Evolutionary conservation across 2,888 invertebrate genomes (phyloP), one percentile per base, ranked within the genome.

Genomic region (Drosophila longiperda): DNA sequence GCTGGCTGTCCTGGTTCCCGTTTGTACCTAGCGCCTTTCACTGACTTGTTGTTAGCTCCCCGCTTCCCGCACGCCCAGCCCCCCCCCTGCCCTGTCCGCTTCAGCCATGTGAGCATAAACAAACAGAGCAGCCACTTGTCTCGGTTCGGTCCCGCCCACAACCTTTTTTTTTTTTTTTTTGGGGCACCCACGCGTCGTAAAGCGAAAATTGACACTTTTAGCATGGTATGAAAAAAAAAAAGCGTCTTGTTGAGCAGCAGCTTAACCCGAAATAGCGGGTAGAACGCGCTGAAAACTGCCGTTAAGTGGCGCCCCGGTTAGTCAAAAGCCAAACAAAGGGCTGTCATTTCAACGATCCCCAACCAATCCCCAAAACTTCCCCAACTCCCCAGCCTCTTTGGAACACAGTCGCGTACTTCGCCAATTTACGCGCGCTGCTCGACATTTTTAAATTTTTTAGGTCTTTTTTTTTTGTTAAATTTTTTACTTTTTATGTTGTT

Each of bases 181-280:
- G 26, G 54, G 20, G 61, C 66, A 48, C 76, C 71, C 80, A 76
- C 80, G 80, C 76, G 68, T 73, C 72, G 78, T 82, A 84, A 78
- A 89, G 73, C 87, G 78, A 89, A 84, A 87, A 89, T 87, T 87
- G 87, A 87, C 87, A 87, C 87, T 87, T 87, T 89, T 79, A 88
- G 83, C 89, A 36, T 9, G 23, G n/a, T 12, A 52, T 12, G 20
- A 32, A 33, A 71, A 73, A 75, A 73, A 75, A 73, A 67, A 69
- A 57, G 48, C 17, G 7, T 71, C 69, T 58, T 85, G 85, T 87
- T 68, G 85, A 76, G 83, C 80, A 80, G 83, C 59, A 80, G 80
- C 67, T 84, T 84, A 84, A 83, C 86, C 88, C 88, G 75, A 86
- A 86, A 78, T 73, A 78, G 60, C 67, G 45, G 45, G 58, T 48